Base-by-base conservation (phyloP, 2,888 invertebrate genomes). In the Pinctada fucata region DNA sequence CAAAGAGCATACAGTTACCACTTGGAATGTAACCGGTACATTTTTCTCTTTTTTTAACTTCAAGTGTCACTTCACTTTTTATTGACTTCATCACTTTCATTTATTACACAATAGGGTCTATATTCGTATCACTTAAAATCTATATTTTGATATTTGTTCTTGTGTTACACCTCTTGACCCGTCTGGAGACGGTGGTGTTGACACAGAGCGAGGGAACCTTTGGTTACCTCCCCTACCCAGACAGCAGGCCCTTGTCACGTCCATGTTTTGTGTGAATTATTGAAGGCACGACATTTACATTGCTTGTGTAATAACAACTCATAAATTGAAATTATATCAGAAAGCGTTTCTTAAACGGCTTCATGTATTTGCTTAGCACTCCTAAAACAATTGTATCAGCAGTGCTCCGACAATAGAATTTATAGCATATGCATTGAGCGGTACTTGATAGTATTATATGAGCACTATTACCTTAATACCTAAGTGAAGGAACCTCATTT, bases 231-330 rank as follows among this genome's bases (percentile, higher is more conserved):
- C 66, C n/a, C 45, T 66, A 49, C 74, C 49, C 16, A 16, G 74
- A 58, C 58, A 10, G 31, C 13, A 58, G 58, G 13, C 49, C 31
- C 74, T 74, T 74, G 74, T 74, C 74, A 74, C 64, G 65, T 74
- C 66, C 63, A 50, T 74, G 31, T 74, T 74, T 74, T 74, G 74
- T 74, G 74, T 74, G 74, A 74, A 74, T 74, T 74, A 74, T 74
- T 74, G 74, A 65, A 65, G 66, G 66, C 58, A 74, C 65, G 65
- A 63, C 50, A 66, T 68, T 68, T n/a, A 45, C 68, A 45, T 47
- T 8, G 16, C 68, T 47, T 47, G 47, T 16, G 48, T 47, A 47
- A 47, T 48, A 47, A 68, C 47, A 68, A 68, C 10, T 47, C 8
- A 47, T 68, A 68, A 68, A 68, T 58, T 10, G 58, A 58, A 10